A percentile compares a stretch with the other conserved stretches of the same genome.
phyloP scores from a whole-genome alignment of 1,140 invertebrate species.

The Spodoptera litura region DNA sequence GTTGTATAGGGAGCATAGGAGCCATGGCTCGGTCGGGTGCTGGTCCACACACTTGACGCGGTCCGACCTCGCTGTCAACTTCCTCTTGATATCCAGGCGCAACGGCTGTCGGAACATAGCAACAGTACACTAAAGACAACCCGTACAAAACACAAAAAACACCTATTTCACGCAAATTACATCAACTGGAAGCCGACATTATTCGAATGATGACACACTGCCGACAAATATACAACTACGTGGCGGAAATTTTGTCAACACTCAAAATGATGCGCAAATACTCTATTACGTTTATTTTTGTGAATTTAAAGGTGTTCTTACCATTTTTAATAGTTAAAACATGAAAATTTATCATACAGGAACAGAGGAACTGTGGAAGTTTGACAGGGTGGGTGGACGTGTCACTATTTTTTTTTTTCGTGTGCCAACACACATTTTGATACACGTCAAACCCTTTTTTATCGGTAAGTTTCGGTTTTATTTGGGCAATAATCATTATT shows the following conservation, averaged over 20 bases:
- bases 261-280: constrained; percentile 30
- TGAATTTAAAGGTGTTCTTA: constrained; percentile 66
- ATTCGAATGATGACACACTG: constrained; percentile 70
- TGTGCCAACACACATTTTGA: constrained; percentile 53
- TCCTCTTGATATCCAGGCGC: constrained; percentile 98
- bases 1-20: constrained; percentile 98
- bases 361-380: constrained; percentile 70
- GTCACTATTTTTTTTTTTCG: constrained; percentile 74
- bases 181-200: constrained; percentile 67
- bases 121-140: constrained; percentile 55
- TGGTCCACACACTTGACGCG: constrained; percentile 99
- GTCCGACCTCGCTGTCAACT: constrained; percentile 98
- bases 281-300: constrained; percentile 46
- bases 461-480: constrained; percentile 29
- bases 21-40: constrained; percentile 99
- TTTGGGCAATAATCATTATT: not conserved
- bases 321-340: constrained; percentile 81
- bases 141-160: constrained; percentile 45
- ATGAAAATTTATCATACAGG: constrained; percentile 78
- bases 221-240: constrained; percentile 63
- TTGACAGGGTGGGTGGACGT: constrained; percentile 83
- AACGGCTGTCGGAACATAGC: constrained; percentile 91
- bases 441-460: constrained; percentile 47
- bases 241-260: constrained; percentile 56
- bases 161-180: constrained; percentile 56